These are phyloP conservation scores for Rhamphomyia laevipes DNA, from an alignment of 2,888 invertebrate species.

Conservation along the genomic window DNA sequence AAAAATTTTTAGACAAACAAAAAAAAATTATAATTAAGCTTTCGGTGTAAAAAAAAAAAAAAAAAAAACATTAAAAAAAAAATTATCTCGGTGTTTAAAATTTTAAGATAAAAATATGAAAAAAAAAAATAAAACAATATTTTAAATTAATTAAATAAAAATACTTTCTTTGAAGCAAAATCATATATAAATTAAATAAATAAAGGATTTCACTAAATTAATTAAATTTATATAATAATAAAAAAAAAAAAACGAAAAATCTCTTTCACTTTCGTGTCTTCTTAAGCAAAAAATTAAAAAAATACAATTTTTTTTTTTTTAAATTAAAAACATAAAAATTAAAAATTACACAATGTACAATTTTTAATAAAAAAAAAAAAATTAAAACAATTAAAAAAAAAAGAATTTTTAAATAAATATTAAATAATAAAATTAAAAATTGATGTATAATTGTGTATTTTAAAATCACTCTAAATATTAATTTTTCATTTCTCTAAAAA, in stretches of 20 bases:
- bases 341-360: conserved; percentile 15
- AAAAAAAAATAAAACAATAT: too few species aligned
- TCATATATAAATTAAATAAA: conserved; percentile 4
- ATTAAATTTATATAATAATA: conserved; percentile 11
- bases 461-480: too few species aligned
- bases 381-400: conserved; percentile 8
- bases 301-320: conserved; percentile 6
- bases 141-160: conserved; percentile 11
- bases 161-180: not conserved
- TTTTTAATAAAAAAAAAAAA: conserved; percentile 13
- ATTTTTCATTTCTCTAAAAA: too few species aligned
- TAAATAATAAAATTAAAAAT: conserved; percentile 15
- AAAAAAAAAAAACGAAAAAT: conserved; percentile 22
- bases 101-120: conserved; percentile 23
- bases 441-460: not conserved
- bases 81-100: conserved; percentile 17
- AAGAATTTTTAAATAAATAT: conserved; percentile 18
- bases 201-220: conserved; percentile 9
- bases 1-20: conserved; percentile 20
- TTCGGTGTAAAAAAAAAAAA: conserved; percentile 30
- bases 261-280: conserved; percentile 39
- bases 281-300: conserved; percentile 22
- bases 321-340: conserved; percentile 19
- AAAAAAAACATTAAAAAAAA: conserved; percentile 17
- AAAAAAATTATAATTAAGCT: conserved; percentile 33